These are phyloP conservation scores for Oncorhynchus nerka DNA, from an alignment of 2,113 vertebrate genomes.

Conservation along the genomic window DNA sequence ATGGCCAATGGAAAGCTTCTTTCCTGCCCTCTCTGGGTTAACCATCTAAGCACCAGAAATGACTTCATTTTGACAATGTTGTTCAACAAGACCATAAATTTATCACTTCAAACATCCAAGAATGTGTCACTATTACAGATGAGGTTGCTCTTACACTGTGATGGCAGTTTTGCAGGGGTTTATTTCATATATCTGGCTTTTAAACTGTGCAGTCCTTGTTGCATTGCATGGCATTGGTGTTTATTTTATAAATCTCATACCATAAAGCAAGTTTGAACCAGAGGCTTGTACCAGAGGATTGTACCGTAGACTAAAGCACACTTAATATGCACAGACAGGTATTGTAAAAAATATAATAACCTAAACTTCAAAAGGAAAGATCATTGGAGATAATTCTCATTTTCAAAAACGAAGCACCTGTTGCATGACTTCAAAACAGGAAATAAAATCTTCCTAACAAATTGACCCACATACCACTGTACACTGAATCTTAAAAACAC, in stretches of 20 bases:
- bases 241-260: not conserved
- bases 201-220: not conserved
- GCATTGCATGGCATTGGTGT: not conserved
- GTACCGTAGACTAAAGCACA: not conserved
- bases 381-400: not conserved
- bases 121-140: no score
- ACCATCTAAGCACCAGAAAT: constrained; percentile 63
- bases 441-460: not conserved
- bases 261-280: not conserved
- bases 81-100: not conserved
- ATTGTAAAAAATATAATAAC: not conserved
- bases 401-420: not conserved
- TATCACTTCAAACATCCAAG: no score
- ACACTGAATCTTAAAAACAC: not conserved
- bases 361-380: not conserved
- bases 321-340: not conserved
- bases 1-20: constrained; percentile 62
- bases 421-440: not conserved
- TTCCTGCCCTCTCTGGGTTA: constrained; percentile 54
- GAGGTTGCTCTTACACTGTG: not conserved
- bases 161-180: not conserved
- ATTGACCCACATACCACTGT: not conserved
- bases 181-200: not conserved
- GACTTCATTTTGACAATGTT: constrained; percentile 44
- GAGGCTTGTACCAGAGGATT: no score